These are phyloP conservation scores for Ophraella communa DNA, from an alignment of 2,888 invertebrate species.

Conservation along the genomic window DNA sequence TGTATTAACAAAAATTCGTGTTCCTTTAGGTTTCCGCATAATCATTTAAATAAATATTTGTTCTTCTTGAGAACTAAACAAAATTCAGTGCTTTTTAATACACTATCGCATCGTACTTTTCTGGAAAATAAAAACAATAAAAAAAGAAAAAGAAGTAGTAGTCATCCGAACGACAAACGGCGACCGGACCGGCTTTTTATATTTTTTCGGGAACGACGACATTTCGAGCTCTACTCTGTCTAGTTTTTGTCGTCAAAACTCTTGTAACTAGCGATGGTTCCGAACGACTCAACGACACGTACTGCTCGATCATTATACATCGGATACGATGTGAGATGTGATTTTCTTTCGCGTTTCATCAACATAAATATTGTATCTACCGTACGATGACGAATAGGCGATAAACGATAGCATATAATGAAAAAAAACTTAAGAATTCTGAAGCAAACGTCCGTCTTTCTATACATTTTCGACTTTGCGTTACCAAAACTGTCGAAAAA, in stretches of 20 bases:
- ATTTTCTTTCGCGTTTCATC: slow-evolving; percentile 37
- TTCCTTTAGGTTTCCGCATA: no score
- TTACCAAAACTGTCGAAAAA: no score
- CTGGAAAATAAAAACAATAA: no score
- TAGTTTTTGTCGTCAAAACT: slow-evolving; percentile 51
- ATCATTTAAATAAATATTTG: no score
- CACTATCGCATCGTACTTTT: slow-evolving; percentile 25
- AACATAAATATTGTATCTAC: slow-evolving; percentile 26
- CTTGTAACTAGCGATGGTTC: slow-evolving; percentile 39
- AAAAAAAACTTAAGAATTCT: no score
- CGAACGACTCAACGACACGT: slow-evolving; percentile 30
- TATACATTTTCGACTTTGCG: no score
- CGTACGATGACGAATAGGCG: neutral
- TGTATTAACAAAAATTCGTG: no score
- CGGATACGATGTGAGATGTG: slow-evolving; percentile 17
- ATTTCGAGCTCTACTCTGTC: slow-evolving; percentile 45
- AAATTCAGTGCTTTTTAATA: neutral
- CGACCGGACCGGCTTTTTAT: slow-evolving; percentile 35
- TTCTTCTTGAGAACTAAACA: neutral
- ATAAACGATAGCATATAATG: no score
- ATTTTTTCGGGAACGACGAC: slow-evolving; percentile 44
- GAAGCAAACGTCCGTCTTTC: no score
- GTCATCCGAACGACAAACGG: slow-evolving; percentile 49
- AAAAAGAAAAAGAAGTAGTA: no score
- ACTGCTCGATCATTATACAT: slow-evolving; percentile 31